A percentile compares a stretch with the other conserved stretches of the same genome.
Conservation (phyloP, 2,113 vertebrate genomes). For the Gallinago media region DNA sequence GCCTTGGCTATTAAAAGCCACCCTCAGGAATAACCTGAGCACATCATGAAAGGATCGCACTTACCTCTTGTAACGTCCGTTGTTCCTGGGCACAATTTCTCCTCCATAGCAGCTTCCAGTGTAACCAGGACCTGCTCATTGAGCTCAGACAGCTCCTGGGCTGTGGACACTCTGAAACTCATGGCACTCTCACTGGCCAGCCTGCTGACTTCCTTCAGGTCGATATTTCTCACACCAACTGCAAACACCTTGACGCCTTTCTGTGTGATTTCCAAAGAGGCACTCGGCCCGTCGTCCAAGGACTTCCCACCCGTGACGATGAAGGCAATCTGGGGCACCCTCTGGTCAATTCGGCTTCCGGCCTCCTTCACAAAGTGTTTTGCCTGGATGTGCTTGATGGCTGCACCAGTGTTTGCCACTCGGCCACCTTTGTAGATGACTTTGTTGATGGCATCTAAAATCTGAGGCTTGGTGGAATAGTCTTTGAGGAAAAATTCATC, state of each 20-base stretch:
- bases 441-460: slow-evolving; percentile 81
- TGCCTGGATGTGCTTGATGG: slow-evolving; percentile 84
- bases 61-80: slow-evolving; percentile 78
- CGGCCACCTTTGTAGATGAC: slow-evolving; percentile 89
- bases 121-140: slow-evolving; percentile 90
- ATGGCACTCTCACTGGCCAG: slow-evolving; percentile 84
- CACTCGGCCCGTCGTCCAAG: slow-evolving; percentile 82
- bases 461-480: slow-evolving; percentile 80
- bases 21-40: background rate
- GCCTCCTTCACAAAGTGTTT: slow-evolving; percentile 88
- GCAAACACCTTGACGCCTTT: slow-evolving; percentile 87
- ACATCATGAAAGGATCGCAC: accelerated
- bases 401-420: slow-evolving; percentile 84
- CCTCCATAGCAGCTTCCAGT: slow-evolving; percentile 84
- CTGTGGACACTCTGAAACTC: slow-evolving; percentile 80
- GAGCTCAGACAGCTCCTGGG: slow-evolving; percentile 86
- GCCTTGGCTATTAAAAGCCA: background rate
- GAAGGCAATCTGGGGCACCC: slow-evolving; percentile 91
- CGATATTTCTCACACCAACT: slow-evolving; percentile 83
- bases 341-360: slow-evolving; percentile 88
- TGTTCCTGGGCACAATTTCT: slow-evolving; percentile 77
- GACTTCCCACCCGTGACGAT: slow-evolving; percentile 89
- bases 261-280: slow-evolving; percentile 80
- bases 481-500: slow-evolving; percentile 92
- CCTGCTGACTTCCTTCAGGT: slow-evolving; percentile 80